These are phyloP conservation scores for Phrynocephalus vlangalii DNA, from an alignment of 2,797 vertebrate species.

Conservation along the genomic window DNA sequence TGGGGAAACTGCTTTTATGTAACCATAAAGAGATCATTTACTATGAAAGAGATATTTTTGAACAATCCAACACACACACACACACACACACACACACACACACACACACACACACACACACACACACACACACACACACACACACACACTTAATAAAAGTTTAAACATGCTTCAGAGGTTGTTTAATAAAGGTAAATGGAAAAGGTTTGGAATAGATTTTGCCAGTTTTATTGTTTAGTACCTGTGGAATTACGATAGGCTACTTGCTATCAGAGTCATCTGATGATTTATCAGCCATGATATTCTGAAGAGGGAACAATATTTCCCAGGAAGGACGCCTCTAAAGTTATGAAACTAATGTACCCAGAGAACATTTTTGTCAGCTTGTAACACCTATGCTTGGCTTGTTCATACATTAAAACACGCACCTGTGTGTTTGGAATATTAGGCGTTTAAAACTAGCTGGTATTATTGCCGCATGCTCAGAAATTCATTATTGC, in stretches of 20 bases:
- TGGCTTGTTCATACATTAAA: too few species aligned
- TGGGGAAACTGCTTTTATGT: conserved; percentile 70
- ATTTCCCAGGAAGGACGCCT: not conserved
- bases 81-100: not conserved
- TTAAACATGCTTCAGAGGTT: conserved; percentile 53
- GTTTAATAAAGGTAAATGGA: conserved; percentile 55
- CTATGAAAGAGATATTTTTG: conserved; percentile 60
- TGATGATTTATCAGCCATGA: not conserved
- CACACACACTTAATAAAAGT: conserved; percentile 63
- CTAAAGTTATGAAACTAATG: not conserved
- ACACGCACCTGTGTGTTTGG: not conserved
- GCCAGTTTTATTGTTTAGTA: too few species aligned
- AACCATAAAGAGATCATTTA: conserved; percentile 64
- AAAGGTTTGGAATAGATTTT: not conserved
- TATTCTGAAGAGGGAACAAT: not conserved
- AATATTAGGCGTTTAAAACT: not conserved
- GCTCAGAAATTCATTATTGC: not conserved
- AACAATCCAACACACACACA: conserved; percentile 60
- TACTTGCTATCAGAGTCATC: accelerated
- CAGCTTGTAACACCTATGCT: not conserved
- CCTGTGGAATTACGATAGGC: not conserved
- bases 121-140: conserved; percentile 41
- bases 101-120: too few species aligned
- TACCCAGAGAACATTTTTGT: not conserved
- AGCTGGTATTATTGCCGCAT: too few species aligned